Evolutionary conservation across 2,888 invertebrate genomes (phyloP).

Genomic region (Drosophila lacicola): DNA sequence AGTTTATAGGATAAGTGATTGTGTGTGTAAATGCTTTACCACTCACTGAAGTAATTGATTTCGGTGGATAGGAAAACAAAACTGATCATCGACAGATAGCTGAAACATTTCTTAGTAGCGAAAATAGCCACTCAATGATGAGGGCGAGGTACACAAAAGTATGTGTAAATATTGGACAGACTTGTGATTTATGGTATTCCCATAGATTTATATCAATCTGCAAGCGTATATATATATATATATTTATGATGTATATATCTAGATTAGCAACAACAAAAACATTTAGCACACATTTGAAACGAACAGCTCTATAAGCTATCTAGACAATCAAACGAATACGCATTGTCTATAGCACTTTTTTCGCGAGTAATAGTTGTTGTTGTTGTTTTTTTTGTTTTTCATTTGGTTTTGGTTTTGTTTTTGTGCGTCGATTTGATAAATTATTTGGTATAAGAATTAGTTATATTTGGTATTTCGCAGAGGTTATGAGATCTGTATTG

Average conservation of each 20-base stretch:
- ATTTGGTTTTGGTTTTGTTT: conserved; percentile 4
- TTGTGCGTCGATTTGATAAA: conserved; percentile 22
- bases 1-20: background rate
- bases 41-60: background rate
- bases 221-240: conserved; percentile 13
- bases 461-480: conserved; percentile 18
- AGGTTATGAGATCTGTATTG: conserved; percentile 57
- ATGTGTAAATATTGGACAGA: background rate
- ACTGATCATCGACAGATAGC: background rate
- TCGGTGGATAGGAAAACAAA: background rate
- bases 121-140: background rate
- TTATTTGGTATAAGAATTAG: conserved; percentile 6
- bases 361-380: conserved; percentile 6
- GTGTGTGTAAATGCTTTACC: background rate
- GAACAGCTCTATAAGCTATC: background rate
- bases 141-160: background rate
- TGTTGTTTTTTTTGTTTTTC: background rate
- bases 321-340: conserved; percentile 11
- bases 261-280: conserved; percentile 18
- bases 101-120: background rate
- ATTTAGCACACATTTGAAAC: conserved; percentile 6
- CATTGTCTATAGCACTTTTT: conserved; percentile 10
- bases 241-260: background rate
- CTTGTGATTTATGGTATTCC: background rate
- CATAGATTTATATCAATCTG: conserved; percentile 2